Evolutionary conservation across 2,888 invertebrate genomes (phyloP).

Genomic region (Frankliniella fusca): DNA sequence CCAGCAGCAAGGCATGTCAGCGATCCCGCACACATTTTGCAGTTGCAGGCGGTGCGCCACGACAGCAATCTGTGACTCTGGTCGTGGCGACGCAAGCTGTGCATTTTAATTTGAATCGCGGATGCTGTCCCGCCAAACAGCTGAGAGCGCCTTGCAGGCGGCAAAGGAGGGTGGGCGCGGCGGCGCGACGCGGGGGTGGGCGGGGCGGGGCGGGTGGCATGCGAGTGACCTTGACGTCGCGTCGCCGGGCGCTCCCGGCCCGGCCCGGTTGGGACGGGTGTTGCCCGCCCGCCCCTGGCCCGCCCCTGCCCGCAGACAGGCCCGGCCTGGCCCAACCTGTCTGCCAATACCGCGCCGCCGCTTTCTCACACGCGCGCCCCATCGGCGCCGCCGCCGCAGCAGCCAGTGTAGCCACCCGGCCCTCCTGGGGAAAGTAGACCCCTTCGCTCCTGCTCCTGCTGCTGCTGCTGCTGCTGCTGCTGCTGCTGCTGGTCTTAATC

Average conservation of each 20-base stretch:
- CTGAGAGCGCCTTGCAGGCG: too few relatives aligned
- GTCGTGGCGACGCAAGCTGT: too few relatives aligned
- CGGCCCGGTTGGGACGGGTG: neutral
- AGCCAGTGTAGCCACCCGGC: neutral
- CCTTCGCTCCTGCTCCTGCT: neutral
- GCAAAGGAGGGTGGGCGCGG: neutral
- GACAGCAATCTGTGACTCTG: too few relatives aligned
- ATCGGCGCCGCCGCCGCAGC: neutral
- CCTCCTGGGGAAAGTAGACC: neutral
- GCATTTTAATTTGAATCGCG: too few relatives aligned
- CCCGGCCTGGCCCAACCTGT: neutral
- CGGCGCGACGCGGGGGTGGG: neutral
- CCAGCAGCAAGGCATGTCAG: too few relatives aligned
- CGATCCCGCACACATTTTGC: too few relatives aligned
- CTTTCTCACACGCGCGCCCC: neutral
- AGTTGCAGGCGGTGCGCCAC: too few relatives aligned
- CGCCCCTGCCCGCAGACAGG: neutral
- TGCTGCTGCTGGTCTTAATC: neutral
- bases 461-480: neutral
- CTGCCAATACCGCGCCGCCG: neutral
- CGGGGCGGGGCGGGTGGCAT: neutral
- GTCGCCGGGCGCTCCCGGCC: neutral
- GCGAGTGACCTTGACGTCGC: conserved; percentile 6
- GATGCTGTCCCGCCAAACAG: too few relatives aligned
- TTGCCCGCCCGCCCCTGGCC: neutral